Conservation (phyloP, 2,113 vertebrate species). For the Cygnus buccinator region DNA sequence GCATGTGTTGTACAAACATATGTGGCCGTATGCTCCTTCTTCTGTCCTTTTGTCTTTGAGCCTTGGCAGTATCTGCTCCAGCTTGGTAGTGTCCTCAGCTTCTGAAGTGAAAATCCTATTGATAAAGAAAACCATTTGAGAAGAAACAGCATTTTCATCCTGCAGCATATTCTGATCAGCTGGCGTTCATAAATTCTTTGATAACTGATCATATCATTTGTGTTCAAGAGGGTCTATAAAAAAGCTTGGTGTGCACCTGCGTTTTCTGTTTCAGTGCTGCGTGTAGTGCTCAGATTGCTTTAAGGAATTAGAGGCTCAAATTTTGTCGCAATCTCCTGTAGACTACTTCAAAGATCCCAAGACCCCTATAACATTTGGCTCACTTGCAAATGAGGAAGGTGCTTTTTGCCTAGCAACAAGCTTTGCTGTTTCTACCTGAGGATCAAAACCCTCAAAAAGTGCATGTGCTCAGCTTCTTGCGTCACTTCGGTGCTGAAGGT, state of each 20-base stretch:
- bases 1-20: background rate
- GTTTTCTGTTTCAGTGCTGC: background rate
- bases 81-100: background rate
- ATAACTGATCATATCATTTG: background rate
- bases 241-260: background rate
- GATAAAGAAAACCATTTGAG: background rate
- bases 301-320: background rate
- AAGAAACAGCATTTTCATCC: background rate
- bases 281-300: background rate
- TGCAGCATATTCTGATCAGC: background rate
- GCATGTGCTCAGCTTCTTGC: constrained; percentile 25
- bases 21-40: background rate
- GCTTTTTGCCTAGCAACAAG: background rate
- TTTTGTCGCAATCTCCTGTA: background rate
- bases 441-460: background rate
- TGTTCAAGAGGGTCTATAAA: background rate
- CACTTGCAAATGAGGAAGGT: background rate
- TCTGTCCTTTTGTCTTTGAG: background rate
- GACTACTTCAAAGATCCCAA: background rate
- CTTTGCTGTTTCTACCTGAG: background rate
- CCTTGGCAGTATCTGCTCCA: background rate
- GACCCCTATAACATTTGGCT: background rate
- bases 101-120: background rate
- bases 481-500: background rate
- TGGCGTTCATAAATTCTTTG: background rate